Base-by-base conservation (phyloP, 2,113 vertebrate genomes). In the Ginglymostoma cirratum region DNA sequence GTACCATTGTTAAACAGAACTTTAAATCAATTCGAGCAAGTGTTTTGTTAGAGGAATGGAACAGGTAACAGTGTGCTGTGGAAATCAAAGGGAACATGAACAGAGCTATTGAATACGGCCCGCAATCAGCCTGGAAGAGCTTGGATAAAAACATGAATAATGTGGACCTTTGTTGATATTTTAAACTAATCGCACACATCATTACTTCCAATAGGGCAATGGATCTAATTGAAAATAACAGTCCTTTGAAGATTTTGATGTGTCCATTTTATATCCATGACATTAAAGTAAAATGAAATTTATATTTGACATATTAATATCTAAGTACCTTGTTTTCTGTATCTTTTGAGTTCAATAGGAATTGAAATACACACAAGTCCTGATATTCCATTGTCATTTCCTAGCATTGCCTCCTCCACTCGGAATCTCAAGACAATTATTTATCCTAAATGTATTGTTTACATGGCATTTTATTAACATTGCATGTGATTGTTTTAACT, bases 391-490 rank as follows among this genome's bases (percentile, higher is more conserved):
- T n/a, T 3, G 52, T 3, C 3, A 2, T n/a, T 14, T 17, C 17
- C 19, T 4, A 55, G 12, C 14, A 14, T 34, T 55, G 52, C 3
- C 5, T 83, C 87, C 24, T 90, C 27, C 87, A 8, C 30, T 30
- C 12, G 61, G 52, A 90, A 65, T 61, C 34, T n/a, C 52, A 65
- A 3, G 27, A 5, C 87, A 85, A 42, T 85, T 85, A 89, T 89
- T 89, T 30, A 89, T 89, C 86, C 48, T 27, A 21, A 90, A 90
- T n/a, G 17, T 90, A 61, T 90, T 12, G n/a, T 90, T 90, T 90
- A 15, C 52, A 30, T 23, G 48, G 14, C 48, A 90, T 30, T 30
- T 34, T 61, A 12, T 90, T 61, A 15, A 83, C 38, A 45, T 83
- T 42, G 42, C 38, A 83, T 83, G 38, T 6, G 17, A 23, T 83